Conservation (phyloP, 2,888 invertebrate genomes). For the Willowsia nigromaculata region DNA sequence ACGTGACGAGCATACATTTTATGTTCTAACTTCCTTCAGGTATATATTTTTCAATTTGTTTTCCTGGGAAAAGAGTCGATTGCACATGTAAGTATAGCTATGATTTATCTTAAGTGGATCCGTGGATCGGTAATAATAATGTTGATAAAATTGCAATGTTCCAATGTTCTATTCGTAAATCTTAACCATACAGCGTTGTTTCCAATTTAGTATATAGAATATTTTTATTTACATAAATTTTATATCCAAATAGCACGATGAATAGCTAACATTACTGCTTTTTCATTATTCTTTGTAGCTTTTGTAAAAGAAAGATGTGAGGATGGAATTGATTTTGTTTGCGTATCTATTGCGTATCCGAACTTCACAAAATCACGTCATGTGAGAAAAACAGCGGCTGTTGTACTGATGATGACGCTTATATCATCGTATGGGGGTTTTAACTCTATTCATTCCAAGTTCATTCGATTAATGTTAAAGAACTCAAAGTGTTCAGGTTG, state of each 20-base stretch:
- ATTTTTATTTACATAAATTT: too few species aligned
- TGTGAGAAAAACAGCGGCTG: neutral
- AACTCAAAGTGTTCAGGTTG: neutral
- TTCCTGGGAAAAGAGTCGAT: conserved; percentile 15
- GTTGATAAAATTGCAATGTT: neutral
- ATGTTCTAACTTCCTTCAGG: neutral
- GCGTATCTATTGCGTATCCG: neutral
- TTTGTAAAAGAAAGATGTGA: too few species aligned
- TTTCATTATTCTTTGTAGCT: too few species aligned
- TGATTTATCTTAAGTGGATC: conserved; percentile 39
- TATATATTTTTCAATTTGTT: conserved; percentile 20
- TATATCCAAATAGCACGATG: too few species aligned
- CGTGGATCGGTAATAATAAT: conserved; percentile 21
- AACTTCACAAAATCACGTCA: neutral
- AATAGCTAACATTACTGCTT: too few species aligned
- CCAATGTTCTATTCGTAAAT: neutral
- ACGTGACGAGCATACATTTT: neutral
- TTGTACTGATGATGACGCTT: neutral
- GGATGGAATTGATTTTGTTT: neutral
- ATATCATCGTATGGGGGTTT: too few species aligned
- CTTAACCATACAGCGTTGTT: neutral
- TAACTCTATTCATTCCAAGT: neutral
- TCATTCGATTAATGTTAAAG: conserved; percentile 1
- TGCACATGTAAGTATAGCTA: neutral
- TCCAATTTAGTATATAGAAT: too few species aligned